These are phyloP conservation scores for Eupithecia abbreviata DNA, from an alignment of 2,888 invertebrate species.

Conservation along the genomic window DNA sequence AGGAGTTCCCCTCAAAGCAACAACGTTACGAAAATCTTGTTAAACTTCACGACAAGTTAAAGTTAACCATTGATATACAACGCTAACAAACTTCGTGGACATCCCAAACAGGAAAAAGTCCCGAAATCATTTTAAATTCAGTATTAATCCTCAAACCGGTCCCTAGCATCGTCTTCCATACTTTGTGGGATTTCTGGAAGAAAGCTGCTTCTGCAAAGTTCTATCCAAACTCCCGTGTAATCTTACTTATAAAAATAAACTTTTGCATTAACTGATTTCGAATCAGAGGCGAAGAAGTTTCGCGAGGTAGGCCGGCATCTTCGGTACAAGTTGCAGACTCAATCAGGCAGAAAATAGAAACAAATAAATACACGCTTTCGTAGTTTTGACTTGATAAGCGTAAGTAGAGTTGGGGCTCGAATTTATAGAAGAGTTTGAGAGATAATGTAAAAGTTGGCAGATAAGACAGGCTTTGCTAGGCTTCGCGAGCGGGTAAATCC, in stretches of 20 bases:
- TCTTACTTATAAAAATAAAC: slow-evolving; percentile 85
- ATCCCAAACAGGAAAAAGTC: slow-evolving; percentile 66
- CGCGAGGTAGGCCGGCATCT: slow-evolving; percentile 71
- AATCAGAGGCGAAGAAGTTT: slow-evolving; percentile 76
- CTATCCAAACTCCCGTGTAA: slow-evolving; percentile 79
- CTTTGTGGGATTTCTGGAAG: slow-evolving; percentile 79
- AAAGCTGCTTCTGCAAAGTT: slow-evolving; percentile 79
- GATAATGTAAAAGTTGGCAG: slow-evolving; percentile 79
- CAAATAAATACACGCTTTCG: slow-evolving; percentile 79
- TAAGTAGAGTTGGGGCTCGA: slow-evolving; percentile 71
- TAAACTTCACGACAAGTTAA: slow-evolving; percentile 54
- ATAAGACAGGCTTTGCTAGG: slow-evolving; percentile 73
- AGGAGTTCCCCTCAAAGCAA: slow-evolving; percentile 15
- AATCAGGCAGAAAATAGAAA: slow-evolving; percentile 81
- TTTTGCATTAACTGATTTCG: slow-evolving; percentile 84
- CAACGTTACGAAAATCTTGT: slow-evolving; percentile 54
- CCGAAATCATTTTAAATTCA: slow-evolving; percentile 78
- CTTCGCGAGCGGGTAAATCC: slow-evolving; percentile 60
- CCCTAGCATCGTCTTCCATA: slow-evolving; percentile 74
- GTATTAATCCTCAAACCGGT: slow-evolving; percentile 77
- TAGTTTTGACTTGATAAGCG: slow-evolving; percentile 81
- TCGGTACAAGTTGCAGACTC: slow-evolving; percentile 69
- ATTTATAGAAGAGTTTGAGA: slow-evolving; percentile 75
- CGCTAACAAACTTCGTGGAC: slow-evolving; percentile 63
- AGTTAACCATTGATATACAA: slow-evolving; percentile 62